A percentile compares a stretch with the other conserved stretches of the same genome.
Conservation (phyloP, 2,113 vertebrate genomes). For the Sylvilagus bachmani region DNA sequence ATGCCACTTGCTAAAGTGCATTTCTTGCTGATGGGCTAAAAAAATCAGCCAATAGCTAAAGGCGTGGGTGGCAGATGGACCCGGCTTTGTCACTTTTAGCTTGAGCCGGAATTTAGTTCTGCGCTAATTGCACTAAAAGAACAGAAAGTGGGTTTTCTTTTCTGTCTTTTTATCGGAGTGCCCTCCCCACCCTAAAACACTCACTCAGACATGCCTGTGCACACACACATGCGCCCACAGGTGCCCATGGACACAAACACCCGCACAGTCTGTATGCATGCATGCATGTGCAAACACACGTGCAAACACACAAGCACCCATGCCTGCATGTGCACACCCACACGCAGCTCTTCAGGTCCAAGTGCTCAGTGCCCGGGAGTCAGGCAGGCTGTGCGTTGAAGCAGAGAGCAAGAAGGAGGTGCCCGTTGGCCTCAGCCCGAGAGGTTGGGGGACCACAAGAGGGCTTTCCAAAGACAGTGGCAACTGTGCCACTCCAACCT, state of each 20-base stretch:
- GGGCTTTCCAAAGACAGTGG: background rate
- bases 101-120: fast-evolving
- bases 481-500: background rate
- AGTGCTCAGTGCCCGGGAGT: too few relatives aligned
- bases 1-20: background rate
- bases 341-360: too few relatives aligned
- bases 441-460: background rate
- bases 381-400: background rate
- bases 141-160: background rate
- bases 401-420: background rate
- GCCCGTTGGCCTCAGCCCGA: background rate
- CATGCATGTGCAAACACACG: too few relatives aligned
- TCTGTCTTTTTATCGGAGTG: background rate
- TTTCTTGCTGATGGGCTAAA: background rate
- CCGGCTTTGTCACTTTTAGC: too few relatives aligned
- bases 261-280: too few relatives aligned
- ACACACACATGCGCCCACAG: too few relatives aligned
- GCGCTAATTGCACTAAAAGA: background rate
- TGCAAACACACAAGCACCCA: background rate
- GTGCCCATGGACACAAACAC: too few relatives aligned
- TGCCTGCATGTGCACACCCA: too few relatives aligned
- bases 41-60: fast-evolving
- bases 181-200: background rate
- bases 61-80: too few relatives aligned
- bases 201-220: too few relatives aligned